phyloP scores from a whole-genome alignment of 2,797 vertebrate genomes.

The Bovichtus diacanthus region DNA sequence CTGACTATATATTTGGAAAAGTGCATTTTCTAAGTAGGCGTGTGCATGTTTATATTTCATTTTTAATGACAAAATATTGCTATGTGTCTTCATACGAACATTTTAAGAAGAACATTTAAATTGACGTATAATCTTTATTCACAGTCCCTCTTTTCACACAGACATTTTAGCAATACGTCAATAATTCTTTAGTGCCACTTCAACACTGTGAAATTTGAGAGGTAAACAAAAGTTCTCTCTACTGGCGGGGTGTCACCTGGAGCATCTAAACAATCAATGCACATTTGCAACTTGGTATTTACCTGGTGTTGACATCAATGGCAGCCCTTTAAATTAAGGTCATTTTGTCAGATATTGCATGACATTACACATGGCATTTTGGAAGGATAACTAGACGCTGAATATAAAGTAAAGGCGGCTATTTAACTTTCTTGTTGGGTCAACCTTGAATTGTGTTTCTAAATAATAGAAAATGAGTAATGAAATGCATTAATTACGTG shows the following conservation, averaged over 20 bases:
- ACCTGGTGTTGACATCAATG: slow-evolving; percentile 87
- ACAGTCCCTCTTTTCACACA: slow-evolving; percentile 29
- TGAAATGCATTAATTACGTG: slow-evolving; percentile 5
- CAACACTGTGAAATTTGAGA: slow-evolving; percentile 88
- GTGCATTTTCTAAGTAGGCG: background rate
- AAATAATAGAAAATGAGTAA: slow-evolving; percentile 14
- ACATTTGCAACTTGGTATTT: slow-evolving; percentile 92
- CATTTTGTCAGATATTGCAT: slow-evolving; percentile 87
- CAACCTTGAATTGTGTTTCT: slow-evolving; percentile 1
- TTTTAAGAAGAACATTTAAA: background rate
- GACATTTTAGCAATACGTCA: slow-evolving; percentile 69
- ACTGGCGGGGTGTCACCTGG: slow-evolving; percentile 82
- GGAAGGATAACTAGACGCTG: slow-evolving; percentile 72
- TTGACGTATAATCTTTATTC: slow-evolving; percentile 8
- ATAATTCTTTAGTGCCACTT: slow-evolving; percentile 80
- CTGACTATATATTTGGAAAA: slow-evolving; percentile 4
- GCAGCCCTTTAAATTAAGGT: slow-evolving; percentile 87
- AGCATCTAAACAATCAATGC: slow-evolving; percentile 91
- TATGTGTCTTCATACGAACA: background rate
- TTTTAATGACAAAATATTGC: background rate
- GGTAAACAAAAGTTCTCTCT: slow-evolving; percentile 87
- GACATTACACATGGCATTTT: slow-evolving; percentile 84
- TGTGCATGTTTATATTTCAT: background rate
- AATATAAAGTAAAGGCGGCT: slow-evolving; percentile 74
- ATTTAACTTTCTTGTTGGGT: slow-evolving; percentile 29